Evolutionary conservation across 2,113 vertebrate species (phyloP).

Genomic region (Osmerus mordax): DNA sequence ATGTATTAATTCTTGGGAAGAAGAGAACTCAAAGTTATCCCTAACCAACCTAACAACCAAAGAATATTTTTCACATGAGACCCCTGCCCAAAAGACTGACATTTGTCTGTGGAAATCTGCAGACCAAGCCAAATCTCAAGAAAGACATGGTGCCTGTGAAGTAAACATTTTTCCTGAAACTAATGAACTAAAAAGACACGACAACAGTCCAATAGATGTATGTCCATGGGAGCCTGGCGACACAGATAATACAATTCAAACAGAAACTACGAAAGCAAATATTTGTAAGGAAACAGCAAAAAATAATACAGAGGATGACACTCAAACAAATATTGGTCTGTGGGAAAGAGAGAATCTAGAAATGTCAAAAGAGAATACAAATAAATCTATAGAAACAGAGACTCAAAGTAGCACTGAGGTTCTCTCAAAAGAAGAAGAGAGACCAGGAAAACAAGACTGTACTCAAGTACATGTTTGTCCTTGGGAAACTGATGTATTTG

Average conservation of each 20-base stretch:
- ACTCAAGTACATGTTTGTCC: constrained; percentile 14
- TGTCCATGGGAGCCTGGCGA: constrained; percentile 54
- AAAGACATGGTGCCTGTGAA: constrained; percentile 16
- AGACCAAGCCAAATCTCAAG: constrained; percentile 26
- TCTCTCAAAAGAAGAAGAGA: constrained; percentile 7
- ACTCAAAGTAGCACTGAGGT: constrained; percentile 3
- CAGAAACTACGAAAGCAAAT: neutral
- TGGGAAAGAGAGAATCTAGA: constrained; percentile 50
- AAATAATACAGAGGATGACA: constrained; percentile 8
- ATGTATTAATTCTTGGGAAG: constrained; percentile 53
- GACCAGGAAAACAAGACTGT: constrained; percentile 20
- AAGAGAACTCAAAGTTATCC: constrained; percentile 25
- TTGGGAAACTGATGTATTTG: neutral
- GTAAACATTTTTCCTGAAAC: constrained; percentile 39
- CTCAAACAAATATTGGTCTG: constrained; percentile 40
- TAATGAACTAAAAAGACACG: constrained; percentile 6
- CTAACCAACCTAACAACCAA: constrained; percentile 28
- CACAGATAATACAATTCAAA: constrained; percentile 20
- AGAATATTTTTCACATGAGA: constrained; percentile 40
- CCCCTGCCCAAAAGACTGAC: constrained; percentile 46
- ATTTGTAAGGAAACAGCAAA: constrained; percentile 4
- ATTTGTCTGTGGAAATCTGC: constrained; percentile 54
- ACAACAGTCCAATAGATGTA: constrained; percentile 30
- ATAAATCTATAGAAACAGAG: no score
- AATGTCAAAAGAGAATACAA: no score